Conservation (phyloP, 2,113 vertebrate species). For the Atractosteus spatula region DNA sequence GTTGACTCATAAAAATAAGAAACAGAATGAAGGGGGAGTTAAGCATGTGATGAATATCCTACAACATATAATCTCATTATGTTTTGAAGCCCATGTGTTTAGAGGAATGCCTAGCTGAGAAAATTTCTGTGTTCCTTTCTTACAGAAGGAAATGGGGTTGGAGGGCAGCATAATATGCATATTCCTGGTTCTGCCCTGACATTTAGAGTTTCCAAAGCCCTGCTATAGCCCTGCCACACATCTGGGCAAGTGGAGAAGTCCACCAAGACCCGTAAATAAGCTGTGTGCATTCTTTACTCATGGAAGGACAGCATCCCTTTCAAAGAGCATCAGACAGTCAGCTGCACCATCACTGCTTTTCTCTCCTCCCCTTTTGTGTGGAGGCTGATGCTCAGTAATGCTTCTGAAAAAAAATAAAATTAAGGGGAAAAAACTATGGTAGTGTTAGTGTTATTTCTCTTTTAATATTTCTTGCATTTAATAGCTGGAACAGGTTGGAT, state of each 20-base stretch:
- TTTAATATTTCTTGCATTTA: too few species aligned
- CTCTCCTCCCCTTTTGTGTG: too few species aligned
- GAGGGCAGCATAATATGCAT: constrained; percentile 67
- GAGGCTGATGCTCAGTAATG: too few species aligned
- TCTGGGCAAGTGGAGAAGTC: background rate
- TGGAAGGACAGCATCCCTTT: too few species aligned
- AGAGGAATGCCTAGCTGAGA: background rate
- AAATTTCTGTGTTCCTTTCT: constrained; percentile 3
- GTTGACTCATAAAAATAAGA: background rate
- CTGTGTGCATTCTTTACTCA: too few species aligned
- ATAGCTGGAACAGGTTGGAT: too few species aligned
- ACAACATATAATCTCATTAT: background rate
- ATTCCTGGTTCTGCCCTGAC: constrained; percentile 54
- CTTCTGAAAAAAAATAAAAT: too few species aligned
- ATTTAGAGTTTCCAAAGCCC: constrained; percentile 62
- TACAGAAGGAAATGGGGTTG: constrained; percentile 57
- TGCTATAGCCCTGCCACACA: constrained; percentile 17
- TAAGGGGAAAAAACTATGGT: too few species aligned
- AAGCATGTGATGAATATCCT: background rate
- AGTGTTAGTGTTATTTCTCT: too few species aligned
- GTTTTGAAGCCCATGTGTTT: background rate
- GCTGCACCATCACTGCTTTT: too few species aligned
- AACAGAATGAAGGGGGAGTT: background rate
- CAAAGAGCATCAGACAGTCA: too few species aligned
- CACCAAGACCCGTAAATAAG: too few species aligned